Percentiles rank a stretch among this genome's conserved stretches.
Conservation (phyloP, 2,797 vertebrate genomes). For the Sebastes iracundus region DNA sequence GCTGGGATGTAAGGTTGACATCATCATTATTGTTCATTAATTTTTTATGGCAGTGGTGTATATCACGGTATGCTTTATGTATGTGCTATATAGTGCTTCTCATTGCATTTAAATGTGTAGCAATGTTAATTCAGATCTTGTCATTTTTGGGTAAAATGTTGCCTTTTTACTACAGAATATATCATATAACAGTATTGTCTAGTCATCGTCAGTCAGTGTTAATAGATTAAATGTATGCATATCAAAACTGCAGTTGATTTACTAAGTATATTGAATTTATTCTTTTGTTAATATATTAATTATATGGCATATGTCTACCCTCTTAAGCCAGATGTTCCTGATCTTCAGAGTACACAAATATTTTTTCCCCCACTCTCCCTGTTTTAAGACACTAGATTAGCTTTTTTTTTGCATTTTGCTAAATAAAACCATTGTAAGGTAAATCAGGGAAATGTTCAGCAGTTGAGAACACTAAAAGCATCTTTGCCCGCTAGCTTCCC, state of each 20-base stretch:
- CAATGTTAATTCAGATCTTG: background rate
- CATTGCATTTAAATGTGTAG: background rate
- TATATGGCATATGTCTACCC: background rate
- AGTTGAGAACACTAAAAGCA: conserved; percentile 54
- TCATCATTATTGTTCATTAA: background rate
- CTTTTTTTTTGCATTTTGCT: background rate
- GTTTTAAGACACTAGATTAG: background rate
- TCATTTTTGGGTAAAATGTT: background rate
- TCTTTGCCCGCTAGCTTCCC: conserved; percentile 25
- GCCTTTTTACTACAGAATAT: background rate
- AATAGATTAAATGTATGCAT: background rate
- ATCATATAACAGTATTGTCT: background rate
- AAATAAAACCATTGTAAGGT: conserved; percentile 6
- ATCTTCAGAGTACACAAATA: background rate
- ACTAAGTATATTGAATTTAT: background rate
- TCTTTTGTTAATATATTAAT: background rate
- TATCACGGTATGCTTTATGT: background rate
- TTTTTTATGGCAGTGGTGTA: background rate
- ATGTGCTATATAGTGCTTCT: background rate
- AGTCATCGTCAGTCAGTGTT: background rate
- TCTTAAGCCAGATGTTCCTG: background rate
- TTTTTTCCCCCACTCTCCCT: background rate
- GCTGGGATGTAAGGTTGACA: background rate
- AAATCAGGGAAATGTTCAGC: conserved; percentile 32
- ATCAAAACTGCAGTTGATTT: background rate